Evolutionary conservation across 2,888 invertebrate genomes (phyloP), one percentile per base, ranked within the genome.

Genomic region (Chromoteleia sp.): DNA sequence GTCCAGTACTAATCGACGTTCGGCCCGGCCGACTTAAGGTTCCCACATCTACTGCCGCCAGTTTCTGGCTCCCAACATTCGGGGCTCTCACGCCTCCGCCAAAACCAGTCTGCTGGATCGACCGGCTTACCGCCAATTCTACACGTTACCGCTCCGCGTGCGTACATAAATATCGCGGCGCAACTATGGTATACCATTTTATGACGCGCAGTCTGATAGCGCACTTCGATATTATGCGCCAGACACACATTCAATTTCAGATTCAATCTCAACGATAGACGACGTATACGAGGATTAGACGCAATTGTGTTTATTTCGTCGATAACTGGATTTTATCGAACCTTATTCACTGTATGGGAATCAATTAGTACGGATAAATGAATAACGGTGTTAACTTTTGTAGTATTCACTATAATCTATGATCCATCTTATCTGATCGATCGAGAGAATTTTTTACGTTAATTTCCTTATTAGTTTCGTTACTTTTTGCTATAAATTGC

Each of bases 1-100:
- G 86, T 85, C 86, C 87, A 86, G 85, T 87, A 88, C 88, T 88
- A 88, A 88, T 88, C 88, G 88, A 83, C 84, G 85, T 86, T 87
- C 87, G 82, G 59, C 65, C 74, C 39, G 84, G 84, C 82, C 82
- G 74, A 58, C 77, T 71, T 78, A 71, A 70, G 41, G 71, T 78
- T 78, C 77, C 77, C 77, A 78, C 77, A 78, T 78, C 71, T 77
- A 77, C 78, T 71, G 67, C 81, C 81, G 79, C 70, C 81, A 77
- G 71, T 81, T 80, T 83, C 75, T 81, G 83, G 83, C 83, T 84
- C 84, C 79, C 84, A 84, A 80, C 84, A 78, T 83, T 84, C 81
- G 82, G 77, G 71, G 81, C 77, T 73, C 83, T 80, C 74, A 74
- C 80, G 68, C 80, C 74, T 74, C 63, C 74, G 52, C 79, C 54